Conservation (phyloP, 2,888 invertebrate genomes). For the Tiliacea citrago region DNA sequence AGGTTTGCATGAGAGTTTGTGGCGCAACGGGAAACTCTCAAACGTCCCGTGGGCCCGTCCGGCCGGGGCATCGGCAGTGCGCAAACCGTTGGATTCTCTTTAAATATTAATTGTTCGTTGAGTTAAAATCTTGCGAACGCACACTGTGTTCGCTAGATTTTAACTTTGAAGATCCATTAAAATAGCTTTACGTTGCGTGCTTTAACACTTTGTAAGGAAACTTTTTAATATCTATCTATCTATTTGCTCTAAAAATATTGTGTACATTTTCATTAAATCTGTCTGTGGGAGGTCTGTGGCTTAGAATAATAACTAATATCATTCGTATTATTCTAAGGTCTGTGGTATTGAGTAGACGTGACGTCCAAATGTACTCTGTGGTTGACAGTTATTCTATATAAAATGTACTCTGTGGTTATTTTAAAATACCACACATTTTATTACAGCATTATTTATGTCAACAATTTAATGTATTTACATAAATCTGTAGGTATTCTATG, state of each 20-base stretch:
- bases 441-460: background rate
- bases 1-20: conserved; percentile 35
- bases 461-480: conserved; percentile 6
- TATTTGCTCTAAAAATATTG: background rate
- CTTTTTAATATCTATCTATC: background rate
- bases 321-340: too few species aligned
- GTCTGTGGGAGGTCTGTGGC: too few species aligned
- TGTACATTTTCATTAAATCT: background rate
- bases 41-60: conserved; percentile 67
- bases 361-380: too few species aligned
- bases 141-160: conserved; percentile 57
- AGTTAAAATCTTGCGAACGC: too few species aligned
- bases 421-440: conserved; percentile 2
- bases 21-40: conserved; percentile 59
- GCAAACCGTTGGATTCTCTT: conserved; percentile 70
- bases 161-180: conserved; percentile 27
- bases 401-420: too few species aligned
- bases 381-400: conserved; percentile 29
- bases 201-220: background rate
- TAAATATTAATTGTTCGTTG: conserved; percentile 69
- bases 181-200: background rate
- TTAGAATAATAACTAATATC: too few species aligned
- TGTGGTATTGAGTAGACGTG: too few species aligned
- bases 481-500: background rate
- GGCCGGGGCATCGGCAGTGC: conserved; percentile 60